These are phyloP conservation scores for Vandiemenella viatica DNA, from an alignment of 2,888 invertebrate genomes.

Conservation along the genomic window DNA sequence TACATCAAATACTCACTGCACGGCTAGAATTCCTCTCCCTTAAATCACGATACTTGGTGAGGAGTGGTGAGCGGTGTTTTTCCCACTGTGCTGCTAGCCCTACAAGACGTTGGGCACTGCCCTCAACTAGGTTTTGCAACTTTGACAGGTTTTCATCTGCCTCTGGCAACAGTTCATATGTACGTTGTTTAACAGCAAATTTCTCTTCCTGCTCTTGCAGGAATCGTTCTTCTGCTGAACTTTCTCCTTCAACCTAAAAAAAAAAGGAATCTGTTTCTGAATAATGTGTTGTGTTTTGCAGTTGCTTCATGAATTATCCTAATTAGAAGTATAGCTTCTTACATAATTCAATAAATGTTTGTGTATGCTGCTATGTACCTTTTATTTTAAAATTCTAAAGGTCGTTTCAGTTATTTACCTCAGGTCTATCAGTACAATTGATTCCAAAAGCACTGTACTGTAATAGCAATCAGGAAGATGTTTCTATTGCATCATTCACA, in stretches of 20 bases:
- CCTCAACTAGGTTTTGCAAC: slow-evolving; percentile 40
- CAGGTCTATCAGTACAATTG: too few relatives aligned
- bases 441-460: too few relatives aligned
- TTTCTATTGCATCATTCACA: too few relatives aligned
- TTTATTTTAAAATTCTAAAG: too few relatives aligned
- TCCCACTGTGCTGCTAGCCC: slow-evolving; percentile 58
- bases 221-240: slow-evolving; percentile 28
- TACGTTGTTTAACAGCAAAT: slow-evolving; percentile 26
- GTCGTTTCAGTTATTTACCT: too few relatives aligned
- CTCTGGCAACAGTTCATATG: slow-evolving; percentile 46
- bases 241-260: slow-evolving; percentile 11
- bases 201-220: slow-evolving; percentile 14
- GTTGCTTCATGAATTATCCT: too few relatives aligned
- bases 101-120: slow-evolving; percentile 44
- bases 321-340: too few relatives aligned
- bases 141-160: slow-evolving; percentile 44
- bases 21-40: slow-evolving; percentile 27
- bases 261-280: too few relatives aligned
- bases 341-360: too few relatives aligned
- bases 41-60: slow-evolving; percentile 39
- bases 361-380: too few relatives aligned
- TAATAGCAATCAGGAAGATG: too few relatives aligned
- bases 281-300: too few relatives aligned
- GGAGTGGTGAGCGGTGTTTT: slow-evolving; percentile 47
- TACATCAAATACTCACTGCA: slow-evolving; percentile 33